Base-by-base conservation (phyloP, 2,888 invertebrate species). In the Leptinotarsa peninsularis region DNA sequence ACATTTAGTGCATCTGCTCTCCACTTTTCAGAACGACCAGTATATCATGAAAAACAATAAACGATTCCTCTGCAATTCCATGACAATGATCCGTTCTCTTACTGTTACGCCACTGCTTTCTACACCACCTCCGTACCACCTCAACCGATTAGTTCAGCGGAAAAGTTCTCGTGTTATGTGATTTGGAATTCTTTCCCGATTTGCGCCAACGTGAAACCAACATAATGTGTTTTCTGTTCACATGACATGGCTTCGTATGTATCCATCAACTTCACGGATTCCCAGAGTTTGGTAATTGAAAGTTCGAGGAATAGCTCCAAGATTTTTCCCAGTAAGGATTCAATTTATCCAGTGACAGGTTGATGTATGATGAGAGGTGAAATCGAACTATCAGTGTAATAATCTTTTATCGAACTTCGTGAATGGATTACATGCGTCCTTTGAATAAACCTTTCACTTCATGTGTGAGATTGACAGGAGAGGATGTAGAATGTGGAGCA, bases 271-370 rank as follows among this genome's bases (percentile, higher is more conserved):
- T 67, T 74, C 71, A 71, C 66, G 27, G 18, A 56, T 17, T 71
- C 68, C 69, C 49, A 56, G 66, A 72, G 72, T 72, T 76, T 66
- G 49, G 72, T 76, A 76, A 76, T 66, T 76, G 75, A 76, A 75
- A 72, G 63, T 54, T 69, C 50, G 43, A 27, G 66, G 63, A 75
- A 72, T 69, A 63, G 33, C 70, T 72, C 33, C 60, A 49, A 66
- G 67, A 67, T 72, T 76, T 75, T 76, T 76, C 72, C 58, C 72
- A 52, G 68, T 72, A 60, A 69, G 72, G 43, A 76, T 76, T 76
- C 75, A 76, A 76, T 76, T 70, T 76, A 71, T 49, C 67, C 66
- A 54, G 66, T 67, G 75, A 76, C 75, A 76, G 72, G 49, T 72
- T 76, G 75, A 76, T 76, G 43, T 76, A 76, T 73, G 67, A 21